Percentiles rank a stretch among this genome's conserved stretches.
Conservation (phyloP, 2,888 invertebrate genomes). For the Andrena hattorfiana region DNA sequence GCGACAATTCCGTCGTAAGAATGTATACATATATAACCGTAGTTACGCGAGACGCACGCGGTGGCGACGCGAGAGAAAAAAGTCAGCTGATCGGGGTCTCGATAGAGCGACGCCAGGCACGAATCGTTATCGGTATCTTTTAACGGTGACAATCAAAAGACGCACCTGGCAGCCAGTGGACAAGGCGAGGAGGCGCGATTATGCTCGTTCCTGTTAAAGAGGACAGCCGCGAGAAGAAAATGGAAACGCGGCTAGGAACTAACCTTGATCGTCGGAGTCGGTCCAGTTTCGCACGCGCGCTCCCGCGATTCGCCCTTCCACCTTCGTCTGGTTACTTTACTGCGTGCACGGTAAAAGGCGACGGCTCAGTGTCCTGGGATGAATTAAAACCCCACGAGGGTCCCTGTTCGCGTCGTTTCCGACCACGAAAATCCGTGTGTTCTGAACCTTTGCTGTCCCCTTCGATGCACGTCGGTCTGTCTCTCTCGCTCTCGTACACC, state of each 20-base stretch:
- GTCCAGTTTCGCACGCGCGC: constrained; percentile 81
- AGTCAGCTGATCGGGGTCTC: constrained; percentile 49
- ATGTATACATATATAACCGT: not conserved
- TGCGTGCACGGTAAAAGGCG: not conserved
- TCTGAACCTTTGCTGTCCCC: constrained; percentile 25
- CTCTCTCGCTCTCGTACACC: constrained; percentile 36
- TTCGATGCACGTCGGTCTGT: constrained; percentile 11
- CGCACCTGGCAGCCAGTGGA: not conserved
- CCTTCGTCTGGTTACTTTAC: constrained; percentile 46
- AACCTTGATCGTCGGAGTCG: constrained; percentile 79
- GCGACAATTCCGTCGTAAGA: not conserved
- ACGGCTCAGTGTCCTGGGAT: not conserved
- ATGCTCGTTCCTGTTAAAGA: not conserved
- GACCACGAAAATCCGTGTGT: constrained; percentile 47
- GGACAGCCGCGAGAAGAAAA: constrained; percentile 35
- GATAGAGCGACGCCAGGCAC: not conserved
- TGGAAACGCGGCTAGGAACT: constrained; percentile 56
- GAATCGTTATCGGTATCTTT: constrained; percentile 1
- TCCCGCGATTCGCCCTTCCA: constrained; percentile 66
- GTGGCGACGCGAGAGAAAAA: constrained; percentile 39
- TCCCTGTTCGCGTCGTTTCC: constrained; percentile 20
- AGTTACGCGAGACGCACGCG: constrained; percentile 25
- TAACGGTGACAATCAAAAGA: not conserved
- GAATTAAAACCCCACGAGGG: constrained; percentile 5
- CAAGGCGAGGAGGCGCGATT: not conserved